These are phyloP conservation scores for Strigamia crassipes DNA, from an alignment of 2,888 invertebrate genomes.

Conservation along the genomic window DNA sequence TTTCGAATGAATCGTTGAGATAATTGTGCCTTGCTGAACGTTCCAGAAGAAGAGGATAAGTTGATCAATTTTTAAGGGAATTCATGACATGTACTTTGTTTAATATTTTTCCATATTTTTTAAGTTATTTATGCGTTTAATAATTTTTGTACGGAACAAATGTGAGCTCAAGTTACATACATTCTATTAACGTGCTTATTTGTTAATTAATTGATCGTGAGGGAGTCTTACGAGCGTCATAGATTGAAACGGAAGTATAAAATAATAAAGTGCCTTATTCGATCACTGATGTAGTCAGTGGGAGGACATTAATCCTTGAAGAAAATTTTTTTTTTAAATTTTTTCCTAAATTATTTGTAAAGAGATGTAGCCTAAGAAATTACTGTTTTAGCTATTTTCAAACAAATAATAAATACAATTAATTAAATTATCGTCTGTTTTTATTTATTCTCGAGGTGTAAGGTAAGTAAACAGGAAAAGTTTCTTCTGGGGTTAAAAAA, in stretches of 20 bases:
- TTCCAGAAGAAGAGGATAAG: too few species aligned
- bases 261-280: not conserved
- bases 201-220: not conserved
- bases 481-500: too few species aligned
- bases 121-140: not conserved
- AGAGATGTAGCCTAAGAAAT: not conserved
- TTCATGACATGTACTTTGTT: too few species aligned
- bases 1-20: too few species aligned
- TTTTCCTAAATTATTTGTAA: slow-evolving; percentile 12
- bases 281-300: slow-evolving; percentile 2
- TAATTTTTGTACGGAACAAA: not conserved
- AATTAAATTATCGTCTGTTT: not conserved
- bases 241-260: not conserved
- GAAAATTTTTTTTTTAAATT: not conserved
- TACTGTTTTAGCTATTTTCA: slow-evolving; percentile 22
- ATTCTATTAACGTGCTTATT: not conserved
- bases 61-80: too few species aligned
- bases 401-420: not conserved
- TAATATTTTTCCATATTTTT: too few species aligned
- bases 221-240: not conserved
- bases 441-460: not conserved
- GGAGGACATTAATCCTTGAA: not conserved
- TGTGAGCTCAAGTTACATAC: not conserved
- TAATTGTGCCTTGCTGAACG: too few species aligned
- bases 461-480: too few species aligned